These are phyloP conservation scores for Sycophaga agraensis DNA, from an alignment of 1,140 invertebrate genomes.

Conservation along the genomic window DNA sequence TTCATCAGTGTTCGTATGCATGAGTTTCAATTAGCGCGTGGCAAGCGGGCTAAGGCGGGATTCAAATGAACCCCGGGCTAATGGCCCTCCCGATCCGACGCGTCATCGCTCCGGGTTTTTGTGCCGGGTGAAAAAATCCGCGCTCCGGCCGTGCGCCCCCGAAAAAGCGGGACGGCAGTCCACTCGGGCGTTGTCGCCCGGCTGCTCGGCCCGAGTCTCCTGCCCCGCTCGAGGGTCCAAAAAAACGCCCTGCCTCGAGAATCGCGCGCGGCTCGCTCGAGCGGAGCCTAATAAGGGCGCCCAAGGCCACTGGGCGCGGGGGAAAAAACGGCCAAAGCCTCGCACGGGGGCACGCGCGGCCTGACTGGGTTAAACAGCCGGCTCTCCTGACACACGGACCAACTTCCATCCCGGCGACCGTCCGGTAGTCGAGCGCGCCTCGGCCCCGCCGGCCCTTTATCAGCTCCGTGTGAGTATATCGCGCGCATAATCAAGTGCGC, in stretches of 20 bases:
- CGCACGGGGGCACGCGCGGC: slow-evolving; percentile 43
- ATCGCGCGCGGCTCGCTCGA: no score
- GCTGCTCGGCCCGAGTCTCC: no score
- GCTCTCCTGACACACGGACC: slow-evolving; percentile 47
- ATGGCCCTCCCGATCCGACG: background rate
- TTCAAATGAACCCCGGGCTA: slow-evolving; percentile 28
- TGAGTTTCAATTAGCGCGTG: no score
- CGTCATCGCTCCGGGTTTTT: background rate
- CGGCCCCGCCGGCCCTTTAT: slow-evolving; percentile 23
- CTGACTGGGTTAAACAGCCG: slow-evolving; percentile 46
- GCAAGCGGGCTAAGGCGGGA: no score
- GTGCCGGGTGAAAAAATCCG: background rate
- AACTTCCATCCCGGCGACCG: slow-evolving; percentile 14
- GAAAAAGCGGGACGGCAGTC: background rate
- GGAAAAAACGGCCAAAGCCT: no score
- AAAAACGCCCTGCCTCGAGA: no score
- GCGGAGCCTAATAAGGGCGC: no score
- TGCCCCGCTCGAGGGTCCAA: slow-evolving; percentile 48
- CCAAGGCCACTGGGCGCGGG: no score
- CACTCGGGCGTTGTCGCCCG: background rate
- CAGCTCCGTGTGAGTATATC: slow-evolving; percentile 13
- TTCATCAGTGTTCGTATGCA: no score
- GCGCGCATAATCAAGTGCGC: slow-evolving; percentile 12
- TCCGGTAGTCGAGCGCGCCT: slow-evolving; percentile 8
- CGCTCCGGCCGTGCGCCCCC: background rate